Evolutionary conservation across 2,888 invertebrate genomes (phyloP), one percentile per base, ranked within the genome.

Genomic region (Lithophane ornitopus): DNA sequence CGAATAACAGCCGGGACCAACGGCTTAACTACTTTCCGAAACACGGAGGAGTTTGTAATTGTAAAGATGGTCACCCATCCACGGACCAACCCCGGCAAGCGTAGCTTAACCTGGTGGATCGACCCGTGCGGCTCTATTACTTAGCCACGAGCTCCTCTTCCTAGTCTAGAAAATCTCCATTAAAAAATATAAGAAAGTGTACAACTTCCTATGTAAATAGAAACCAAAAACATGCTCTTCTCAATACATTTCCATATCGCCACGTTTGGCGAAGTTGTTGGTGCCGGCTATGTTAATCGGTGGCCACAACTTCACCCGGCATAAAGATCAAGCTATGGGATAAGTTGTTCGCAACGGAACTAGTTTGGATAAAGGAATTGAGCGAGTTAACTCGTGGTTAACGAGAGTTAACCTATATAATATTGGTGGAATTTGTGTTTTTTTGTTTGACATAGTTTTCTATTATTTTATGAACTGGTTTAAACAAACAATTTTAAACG

Each of bases 291-390:
- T 65, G 68, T 68, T 79, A 79, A 79, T 74, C 39, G 44, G 39
- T 12, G 19, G 62, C 56, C 34, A 16, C 34, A 79, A 74, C 44
- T 79, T 74, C 12, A 11, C 39, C 39, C 28, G 52, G 28, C 67
- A 26, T 56, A 56, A 66, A 77, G 77, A 78, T 69, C 79, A 74
- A 74, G 59, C 74, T 65, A 26, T 63, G 54, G 6, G 6, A 34
- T 41, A 54, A 54, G 52, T 66, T 75, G 58, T 54, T n/a, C 19
- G 44, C 8, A 2, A 39, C 34, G 49, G 52, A 19, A 65, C 19
- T 52, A 46, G 52, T 59, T 65, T 19, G 63, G 22, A 44, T 54
- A 59, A 65, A 70, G 28, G 65, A 66, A 66, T 61, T 39, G n/a
- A 41, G 11, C 28, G 4, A 49, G 39, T 19, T 44, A 28, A 62